Evolutionary conservation across 2,888 invertebrate species (phyloP).

Genomic region (Liposcelis brunnea): DNA sequence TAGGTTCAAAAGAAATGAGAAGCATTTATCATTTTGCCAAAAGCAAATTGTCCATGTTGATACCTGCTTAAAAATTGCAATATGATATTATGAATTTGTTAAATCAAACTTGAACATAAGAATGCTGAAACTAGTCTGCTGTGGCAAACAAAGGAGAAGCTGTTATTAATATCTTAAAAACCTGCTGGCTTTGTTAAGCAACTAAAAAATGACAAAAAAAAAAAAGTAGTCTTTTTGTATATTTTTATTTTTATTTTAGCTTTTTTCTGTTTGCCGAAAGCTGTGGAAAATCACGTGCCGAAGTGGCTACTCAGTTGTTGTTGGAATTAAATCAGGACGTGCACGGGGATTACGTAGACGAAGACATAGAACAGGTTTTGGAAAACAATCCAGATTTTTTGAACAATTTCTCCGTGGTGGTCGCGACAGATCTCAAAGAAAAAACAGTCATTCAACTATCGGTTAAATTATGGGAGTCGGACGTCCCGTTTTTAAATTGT

Average conservation of each 20-base stretch:
- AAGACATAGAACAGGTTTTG: constrained; percentile 68
- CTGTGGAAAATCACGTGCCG: constrained; percentile 68
- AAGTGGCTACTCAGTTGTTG: constrained; percentile 62
- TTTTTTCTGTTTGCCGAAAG: constrained; percentile 79
- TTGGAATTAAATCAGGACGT: constrained; percentile 87
- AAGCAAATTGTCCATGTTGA: too few relatives aligned
- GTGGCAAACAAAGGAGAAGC: too few relatives aligned
- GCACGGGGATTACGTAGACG: constrained; percentile 80
- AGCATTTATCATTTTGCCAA: too few relatives aligned
- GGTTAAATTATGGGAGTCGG: constrained; percentile 63
- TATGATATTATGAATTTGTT: too few relatives aligned
- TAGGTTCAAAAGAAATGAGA: too few relatives aligned
- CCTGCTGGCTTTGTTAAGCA: too few relatives aligned
- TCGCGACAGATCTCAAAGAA: constrained; percentile 61
- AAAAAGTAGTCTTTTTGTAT: too few relatives aligned
- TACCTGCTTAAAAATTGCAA: too few relatives aligned
- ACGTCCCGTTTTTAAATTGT: constrained; percentile 73
- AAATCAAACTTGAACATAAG: too few relatives aligned
- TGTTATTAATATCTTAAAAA: too few relatives aligned
- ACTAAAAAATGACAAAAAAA: too few relatives aligned
- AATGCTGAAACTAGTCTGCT: too few relatives aligned
- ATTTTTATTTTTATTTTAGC: constrained; percentile 28
- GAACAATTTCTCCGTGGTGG: constrained; percentile 69
- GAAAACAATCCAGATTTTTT: constrained; percentile 78
- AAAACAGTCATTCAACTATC: constrained; percentile 55